Conservation (phyloP, 2,888 invertebrate genomes). For the Cyaniris semiargus region DNA sequence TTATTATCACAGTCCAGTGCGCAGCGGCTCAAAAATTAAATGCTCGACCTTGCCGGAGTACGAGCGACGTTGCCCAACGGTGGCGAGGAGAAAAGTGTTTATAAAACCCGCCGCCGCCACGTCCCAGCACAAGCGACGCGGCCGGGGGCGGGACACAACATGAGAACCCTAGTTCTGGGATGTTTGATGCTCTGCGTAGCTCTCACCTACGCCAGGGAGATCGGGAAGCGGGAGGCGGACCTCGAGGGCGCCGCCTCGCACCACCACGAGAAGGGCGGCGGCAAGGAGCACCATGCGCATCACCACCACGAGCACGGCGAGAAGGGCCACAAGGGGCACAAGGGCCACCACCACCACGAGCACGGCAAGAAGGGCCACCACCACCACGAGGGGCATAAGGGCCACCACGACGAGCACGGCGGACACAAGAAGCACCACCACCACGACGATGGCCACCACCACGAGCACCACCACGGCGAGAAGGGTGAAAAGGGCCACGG, state of each 20-base stretch:
- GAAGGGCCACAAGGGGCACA: conserved; percentile 85
- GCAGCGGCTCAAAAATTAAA: conserved; percentile 47
- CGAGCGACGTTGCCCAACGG: conserved; percentile 57
- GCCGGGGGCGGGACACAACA: background rate
- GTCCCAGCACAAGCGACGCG: background rate
- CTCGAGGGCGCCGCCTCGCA: conserved; percentile 74
- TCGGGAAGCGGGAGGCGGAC: conserved; percentile 74
- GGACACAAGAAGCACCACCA: conserved; percentile 84
- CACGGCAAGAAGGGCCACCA: conserved; percentile 87
- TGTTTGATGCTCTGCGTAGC: conserved; percentile 64
- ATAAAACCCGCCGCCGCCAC: conserved; percentile 56
- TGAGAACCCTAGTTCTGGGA: conserved; percentile 41
- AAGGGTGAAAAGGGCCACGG: conserved; percentile 82
- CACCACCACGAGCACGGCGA: conserved; percentile 83
- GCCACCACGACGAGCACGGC: conserved; percentile 80
- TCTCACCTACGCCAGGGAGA: conserved; percentile 64
- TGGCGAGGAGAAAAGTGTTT: conserved; percentile 66
- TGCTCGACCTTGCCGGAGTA: conserved; percentile 42
- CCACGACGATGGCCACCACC: conserved; percentile 83
- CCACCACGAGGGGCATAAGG: conserved; percentile 83
- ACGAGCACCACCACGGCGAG: conserved; percentile 82
- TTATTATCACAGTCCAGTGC: conserved; percentile 14
- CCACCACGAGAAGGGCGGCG: conserved; percentile 78
- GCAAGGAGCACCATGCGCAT: conserved; percentile 82
- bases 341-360: conserved; percentile 83